These are phyloP conservation scores for Phocoena sinus DNA, from an alignment of 2,113 vertebrate genomes.

Conservation along the genomic window DNA sequence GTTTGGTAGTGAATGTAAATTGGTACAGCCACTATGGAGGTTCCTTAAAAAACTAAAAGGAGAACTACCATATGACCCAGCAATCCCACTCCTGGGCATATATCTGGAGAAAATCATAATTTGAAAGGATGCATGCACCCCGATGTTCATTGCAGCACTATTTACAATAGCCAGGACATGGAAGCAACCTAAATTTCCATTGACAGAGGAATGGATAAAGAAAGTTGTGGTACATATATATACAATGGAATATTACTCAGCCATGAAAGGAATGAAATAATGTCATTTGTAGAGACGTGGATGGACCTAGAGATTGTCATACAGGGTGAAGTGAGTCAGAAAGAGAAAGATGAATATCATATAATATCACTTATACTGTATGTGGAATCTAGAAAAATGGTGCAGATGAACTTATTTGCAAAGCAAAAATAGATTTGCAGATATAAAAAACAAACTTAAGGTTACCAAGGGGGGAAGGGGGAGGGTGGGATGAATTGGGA, in stretches of 20 bases:
- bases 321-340: too few relatives aligned
- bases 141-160: background rate
- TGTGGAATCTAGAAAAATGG: too few relatives aligned
- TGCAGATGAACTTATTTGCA: too few relatives aligned
- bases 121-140: background rate
- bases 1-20: background rate
- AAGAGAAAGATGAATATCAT: too few relatives aligned
- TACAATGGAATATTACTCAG: background rate
- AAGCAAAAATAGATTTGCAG: too few relatives aligned
- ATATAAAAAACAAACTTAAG: too few relatives aligned
- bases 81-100: background rate
- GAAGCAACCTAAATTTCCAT: background rate
- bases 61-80: background rate
- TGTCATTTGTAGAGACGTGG: background rate
- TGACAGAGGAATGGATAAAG: background rate
- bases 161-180: background rate
- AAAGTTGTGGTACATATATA: background rate
- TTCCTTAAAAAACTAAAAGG: background rate
- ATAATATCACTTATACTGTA: too few relatives aligned
- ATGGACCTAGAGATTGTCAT: too few relatives aligned
- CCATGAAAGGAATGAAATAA: background rate
- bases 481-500: too few relatives aligned
- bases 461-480: too few relatives aligned
- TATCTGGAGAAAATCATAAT: background rate
- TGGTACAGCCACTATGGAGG: background rate